A percentile compares a stretch with the other conserved stretches of the same genome.
Evolutionary conservation across 2,113 vertebrate genomes (phyloP).

Genomic region (Cyanoramphus novaezelandiae): DNA sequence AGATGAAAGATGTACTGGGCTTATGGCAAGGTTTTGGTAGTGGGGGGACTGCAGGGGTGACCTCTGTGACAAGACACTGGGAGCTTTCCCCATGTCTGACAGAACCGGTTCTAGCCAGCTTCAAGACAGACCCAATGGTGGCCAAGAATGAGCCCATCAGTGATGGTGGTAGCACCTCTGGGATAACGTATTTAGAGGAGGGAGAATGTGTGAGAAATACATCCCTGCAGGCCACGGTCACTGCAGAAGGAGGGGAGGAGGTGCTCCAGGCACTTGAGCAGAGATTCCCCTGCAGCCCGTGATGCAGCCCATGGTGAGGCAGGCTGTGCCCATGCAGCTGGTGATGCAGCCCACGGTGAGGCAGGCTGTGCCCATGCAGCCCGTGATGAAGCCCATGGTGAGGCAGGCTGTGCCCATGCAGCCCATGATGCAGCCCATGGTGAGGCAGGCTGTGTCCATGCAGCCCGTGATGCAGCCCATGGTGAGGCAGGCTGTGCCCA

Average conservation of each 20-base stretch:
- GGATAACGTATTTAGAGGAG: not conserved
- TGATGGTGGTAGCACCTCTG: fast-evolving
- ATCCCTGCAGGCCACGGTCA: not conserved
- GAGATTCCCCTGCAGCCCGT: not conserved
- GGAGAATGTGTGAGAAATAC: not conserved
- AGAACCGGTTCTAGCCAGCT: not conserved
- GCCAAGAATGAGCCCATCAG: not conserved
- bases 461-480: not conserved
- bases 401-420: not conserved
- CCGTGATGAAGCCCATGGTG: not conserved
- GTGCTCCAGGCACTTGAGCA: fast-evolving
- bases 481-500: too few relatives aligned
- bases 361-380: not conserved
- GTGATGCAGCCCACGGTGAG: not conserved
- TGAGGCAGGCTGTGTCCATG: not conserved
- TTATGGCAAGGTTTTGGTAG: not conserved
- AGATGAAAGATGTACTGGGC: not conserved
- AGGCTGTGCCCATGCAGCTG: not conserved
- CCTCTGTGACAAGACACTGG: not conserved
- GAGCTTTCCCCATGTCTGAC: not conserved
- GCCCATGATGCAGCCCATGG: too few relatives aligned
- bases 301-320: not conserved
- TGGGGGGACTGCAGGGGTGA: not conserved
- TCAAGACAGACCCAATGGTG: fast-evolving
- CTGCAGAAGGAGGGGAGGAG: not conserved